These are phyloP conservation scores for Xiphophorus couchianus DNA, from an alignment of 2,113 vertebrate genomes.

Conservation along the genomic window DNA sequence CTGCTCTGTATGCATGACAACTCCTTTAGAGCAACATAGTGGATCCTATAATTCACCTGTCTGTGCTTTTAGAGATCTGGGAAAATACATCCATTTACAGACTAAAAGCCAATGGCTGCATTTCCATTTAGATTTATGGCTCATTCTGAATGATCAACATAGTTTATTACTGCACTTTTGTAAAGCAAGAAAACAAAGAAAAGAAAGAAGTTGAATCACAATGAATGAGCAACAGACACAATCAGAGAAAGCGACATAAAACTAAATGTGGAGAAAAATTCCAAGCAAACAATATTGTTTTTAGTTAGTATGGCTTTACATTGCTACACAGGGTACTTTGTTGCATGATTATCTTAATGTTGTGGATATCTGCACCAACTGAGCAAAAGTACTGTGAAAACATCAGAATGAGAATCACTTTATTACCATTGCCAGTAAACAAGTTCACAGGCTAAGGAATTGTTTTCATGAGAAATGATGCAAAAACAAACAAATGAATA, in stretches of 20 bases:
- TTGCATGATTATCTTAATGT: not conserved
- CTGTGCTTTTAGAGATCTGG: conserved; percentile 68
- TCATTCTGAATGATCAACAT: conserved; percentile 77
- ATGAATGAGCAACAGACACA: not conserved
- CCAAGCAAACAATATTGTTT: not conserved
- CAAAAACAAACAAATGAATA: no score
- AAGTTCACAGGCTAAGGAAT: no score
- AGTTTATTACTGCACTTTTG: conserved; percentile 61
- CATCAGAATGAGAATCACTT: not conserved
- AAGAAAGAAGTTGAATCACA: not conserved
- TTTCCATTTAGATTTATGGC: conserved; percentile 78
- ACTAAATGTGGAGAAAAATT: not conserved
- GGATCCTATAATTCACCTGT: conserved; percentile 69
- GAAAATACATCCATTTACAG: conserved; percentile 63
- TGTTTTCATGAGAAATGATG: no score
- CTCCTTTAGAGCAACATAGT: conserved; percentile 21
- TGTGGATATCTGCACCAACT: not conserved
- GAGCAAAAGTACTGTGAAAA: not conserved
- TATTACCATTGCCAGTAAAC: no score
- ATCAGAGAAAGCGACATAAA: not conserved
- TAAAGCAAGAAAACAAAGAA: conserved; percentile 40
- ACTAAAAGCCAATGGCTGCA: conserved; percentile 60
- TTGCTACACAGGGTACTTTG: not conserved
- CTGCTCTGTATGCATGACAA: conserved; percentile 60
- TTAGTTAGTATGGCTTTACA: not conserved